Conservation (phyloP, 2,888 invertebrate genomes). For the Tetragonisca angustula region DNA sequence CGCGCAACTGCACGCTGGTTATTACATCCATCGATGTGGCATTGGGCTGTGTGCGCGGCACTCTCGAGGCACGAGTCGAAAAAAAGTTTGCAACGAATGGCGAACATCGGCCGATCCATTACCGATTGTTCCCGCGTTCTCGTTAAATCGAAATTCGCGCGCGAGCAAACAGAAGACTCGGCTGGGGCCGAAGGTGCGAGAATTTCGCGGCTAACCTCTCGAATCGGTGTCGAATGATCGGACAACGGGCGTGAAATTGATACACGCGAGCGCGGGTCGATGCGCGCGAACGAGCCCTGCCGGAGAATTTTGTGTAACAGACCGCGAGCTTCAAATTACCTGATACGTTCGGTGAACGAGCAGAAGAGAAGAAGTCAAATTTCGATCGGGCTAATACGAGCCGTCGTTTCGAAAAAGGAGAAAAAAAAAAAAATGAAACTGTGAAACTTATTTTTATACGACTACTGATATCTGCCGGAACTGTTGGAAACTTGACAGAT, state of each 20-base stretch:
- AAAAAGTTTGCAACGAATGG: slow-evolving; percentile 15
- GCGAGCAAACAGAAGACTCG: slow-evolving; percentile 6
- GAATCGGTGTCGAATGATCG: slow-evolving; percentile 17
- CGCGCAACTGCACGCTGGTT: slow-evolving; percentile 18
- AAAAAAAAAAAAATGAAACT: too few species aligned
- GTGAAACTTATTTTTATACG: too few species aligned
- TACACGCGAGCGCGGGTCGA: slow-evolving; percentile 27
- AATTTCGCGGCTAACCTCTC: background rate
- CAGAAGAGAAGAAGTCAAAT: too few species aligned
- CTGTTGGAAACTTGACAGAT: too few species aligned
- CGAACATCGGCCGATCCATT: slow-evolving; percentile 1
- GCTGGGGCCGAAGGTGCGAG: background rate
- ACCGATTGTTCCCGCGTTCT: background rate
- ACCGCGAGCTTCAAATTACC: slow-evolving; percentile 6
- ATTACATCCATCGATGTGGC: slow-evolving; percentile 24
- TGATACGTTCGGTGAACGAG: too few species aligned
- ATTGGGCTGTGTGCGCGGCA: background rate
- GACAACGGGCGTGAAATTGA: background rate
- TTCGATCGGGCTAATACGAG: too few species aligned
- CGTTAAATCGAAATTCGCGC: slow-evolving; percentile 30
- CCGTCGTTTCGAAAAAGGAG: too few species aligned
- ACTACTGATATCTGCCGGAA: too few species aligned
- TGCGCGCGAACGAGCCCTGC: background rate
- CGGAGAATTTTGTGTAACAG: background rate
- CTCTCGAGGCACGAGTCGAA: background rate